A percentile compares a stretch with the other conserved stretches of the same genome.
Conservation (phyloP, 2,888 invertebrate species). For the Platycheirus rosarum region DNA sequence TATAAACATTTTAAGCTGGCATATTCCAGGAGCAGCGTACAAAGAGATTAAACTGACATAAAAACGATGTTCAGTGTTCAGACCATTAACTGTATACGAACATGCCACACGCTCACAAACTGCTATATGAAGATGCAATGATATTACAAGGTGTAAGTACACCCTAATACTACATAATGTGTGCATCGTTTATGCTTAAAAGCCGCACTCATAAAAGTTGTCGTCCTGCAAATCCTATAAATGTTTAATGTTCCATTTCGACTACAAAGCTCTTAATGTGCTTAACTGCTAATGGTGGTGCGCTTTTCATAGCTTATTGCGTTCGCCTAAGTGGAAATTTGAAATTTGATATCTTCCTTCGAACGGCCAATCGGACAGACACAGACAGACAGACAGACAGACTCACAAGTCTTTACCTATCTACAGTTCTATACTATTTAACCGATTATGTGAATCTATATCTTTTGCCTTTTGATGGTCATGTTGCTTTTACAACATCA, state of each 20-base stretch:
- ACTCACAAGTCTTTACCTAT: neutral
- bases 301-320: slow-evolving; percentile 74
- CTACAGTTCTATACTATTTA: slow-evolving; percentile 39
- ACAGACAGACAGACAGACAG: neutral
- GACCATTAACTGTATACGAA: slow-evolving; percentile 46
- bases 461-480: neutral
- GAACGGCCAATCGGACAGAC: slow-evolving; percentile 11
- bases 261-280: slow-evolving; percentile 73
- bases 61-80: slow-evolving; percentile 55
- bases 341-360: slow-evolving; percentile 65
- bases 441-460: slow-evolving; percentile 18
- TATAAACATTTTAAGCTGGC: no score
- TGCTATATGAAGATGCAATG: slow-evolving; percentile 26
- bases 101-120: slow-evolving; percentile 32
- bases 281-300: slow-evolving; percentile 72
- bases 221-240: slow-evolving; percentile 71
- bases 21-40: neutral
- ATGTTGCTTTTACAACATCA: slow-evolving; percentile 11
- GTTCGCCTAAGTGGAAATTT: slow-evolving; percentile 68
- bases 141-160: slow-evolving; percentile 64
- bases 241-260: slow-evolving; percentile 73
- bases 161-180: slow-evolving; percentile 57
- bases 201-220: slow-evolving; percentile 71
- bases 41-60: slow-evolving; percentile 34
- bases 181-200: slow-evolving; percentile 71